A percentile compares a stretch with the other conserved stretches of the same genome.
These are phyloP conservation scores for Rhorus exstirpatorius DNA, from an alignment of 2,888 invertebrate genomes.

Conservation along the genomic window DNA sequence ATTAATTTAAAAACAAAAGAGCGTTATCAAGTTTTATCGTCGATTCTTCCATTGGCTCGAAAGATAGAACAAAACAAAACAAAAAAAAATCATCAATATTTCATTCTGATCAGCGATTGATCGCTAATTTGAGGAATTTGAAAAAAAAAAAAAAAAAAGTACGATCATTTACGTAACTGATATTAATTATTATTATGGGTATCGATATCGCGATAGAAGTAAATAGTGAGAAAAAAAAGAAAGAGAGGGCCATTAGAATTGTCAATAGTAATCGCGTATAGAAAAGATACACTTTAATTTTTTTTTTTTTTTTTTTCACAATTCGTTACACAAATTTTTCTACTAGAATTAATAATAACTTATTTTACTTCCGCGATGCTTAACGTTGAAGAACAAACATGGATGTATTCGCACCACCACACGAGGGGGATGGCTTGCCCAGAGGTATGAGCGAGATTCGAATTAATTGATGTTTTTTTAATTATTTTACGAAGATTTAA, in stretches of 20 bases:
- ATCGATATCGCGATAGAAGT: slow-evolving; percentile 20
- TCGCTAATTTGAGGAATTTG: not conserved
- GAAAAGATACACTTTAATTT: no score
- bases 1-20: slow-evolving; percentile 7
- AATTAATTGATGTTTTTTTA: slow-evolving; percentile 6
- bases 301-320: slow-evolving; percentile 46
- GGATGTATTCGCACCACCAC: slow-evolving; percentile 17
- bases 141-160: slow-evolving; percentile 17
- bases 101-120: slow-evolving; percentile 1
- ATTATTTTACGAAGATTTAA: not conserved
- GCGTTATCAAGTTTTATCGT: slow-evolving; percentile 47
- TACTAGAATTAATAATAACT: slow-evolving; percentile 68
- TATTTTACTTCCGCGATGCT: slow-evolving; percentile 63
- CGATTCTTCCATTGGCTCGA: slow-evolving; percentile 55
- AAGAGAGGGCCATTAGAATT: slow-evolving; percentile 27
- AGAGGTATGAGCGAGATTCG: not conserved
- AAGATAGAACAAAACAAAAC: no score
- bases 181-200: slow-evolving; percentile 33
- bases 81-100: not conserved
- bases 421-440: not conserved
- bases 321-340: slow-evolving; percentile 58
- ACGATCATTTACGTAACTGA: slow-evolving; percentile 34
- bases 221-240: slow-evolving; percentile 19
- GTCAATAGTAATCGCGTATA: slow-evolving; percentile 53
- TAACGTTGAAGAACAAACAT: slow-evolving; percentile 7